Base-by-base conservation (phyloP, 92 coral and sea anemone genomes). In the Pocillopora meandrina region DNA sequence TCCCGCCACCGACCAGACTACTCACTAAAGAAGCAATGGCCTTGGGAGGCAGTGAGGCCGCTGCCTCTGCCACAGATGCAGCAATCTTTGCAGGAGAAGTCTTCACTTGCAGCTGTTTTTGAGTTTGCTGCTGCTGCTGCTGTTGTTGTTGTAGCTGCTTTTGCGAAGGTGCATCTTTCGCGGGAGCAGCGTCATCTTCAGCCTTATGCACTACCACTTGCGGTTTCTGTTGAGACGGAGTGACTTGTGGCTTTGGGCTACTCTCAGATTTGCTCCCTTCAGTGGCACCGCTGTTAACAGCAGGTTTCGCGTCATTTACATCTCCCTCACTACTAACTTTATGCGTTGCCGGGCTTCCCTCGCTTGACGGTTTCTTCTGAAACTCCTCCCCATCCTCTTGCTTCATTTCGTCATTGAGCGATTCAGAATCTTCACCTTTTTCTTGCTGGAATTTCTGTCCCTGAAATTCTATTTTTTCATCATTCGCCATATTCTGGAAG, bases 21-120 rank as follows among this genome's bases (percentile, higher is more conserved):
- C 82, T 84, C 5, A 84, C 68, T 26, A 84, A 36, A 9, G 82
- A 65, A 16, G 88, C 83, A 57, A 84, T 77, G 21, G 83, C 83
- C 67, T 84, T 84, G 17, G 88, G 83, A 20, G 88, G 83, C 2
- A 83, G 69, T 15, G 86, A 73, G 21, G 86, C 86, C 21, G 86
- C 80, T 35, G 72, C 80, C 62, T 73, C 23, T 2, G 60, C 80
- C 1, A 83, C 73, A 35, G 79, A 61, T 14, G 72, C 72, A 21
- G 71, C 72, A 19, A 73, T 72, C 65, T 83, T 83, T 64, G 35
- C 55, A 23, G 86, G 62, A 31, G 35, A 16, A 18, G 36, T 61
- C 10, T 83, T 83, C 10, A 14, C 74, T 33, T 33, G 63, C 14
- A 13, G 71, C 68, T 56, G 68, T 16, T 62, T 55, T 70, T 35